Base-by-base conservation (phyloP, 2,888 invertebrate species). In the Protula sp. region DNA sequence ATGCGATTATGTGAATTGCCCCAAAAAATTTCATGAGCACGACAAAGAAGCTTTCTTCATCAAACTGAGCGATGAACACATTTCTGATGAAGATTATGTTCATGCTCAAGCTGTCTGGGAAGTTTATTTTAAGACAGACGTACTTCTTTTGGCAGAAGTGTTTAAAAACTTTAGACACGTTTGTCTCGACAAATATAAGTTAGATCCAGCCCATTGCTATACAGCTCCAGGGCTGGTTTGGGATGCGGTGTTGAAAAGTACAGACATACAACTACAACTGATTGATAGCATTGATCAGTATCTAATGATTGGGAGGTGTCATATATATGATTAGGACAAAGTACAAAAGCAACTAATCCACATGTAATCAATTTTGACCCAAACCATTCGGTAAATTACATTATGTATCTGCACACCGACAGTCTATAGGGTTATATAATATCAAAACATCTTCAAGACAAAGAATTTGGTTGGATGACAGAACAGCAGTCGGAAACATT, bases 191-290 rank as follows among this genome's bases (percentile, higher is more conserved):
- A 61, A 47, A 38, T 69, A 70, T 59, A 47, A 65, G 54, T 58
- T 76, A 55, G 71, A 71, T 60, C 67, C 70, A 24, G 4, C n/a
- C 2, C 47, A 59, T 29, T 76, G 70, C 58, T 70, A 50, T 50
- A 73, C 70, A 9, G 53, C 58, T 55, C 74, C 74, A n/a, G 68
- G 68, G 29, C 58, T 73, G 29, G 63, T 70, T 30, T 75, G 72
- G 69, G 68, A 71, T 55, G 69, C 70, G 2, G 3, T 66, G 66
- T 60, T 74, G 24, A 70, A 70, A 59, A 66, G 60, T 24, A 71
- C 71, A 27, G 31, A 51, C 58, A 64, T 68, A 14, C 27, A 64
- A 59, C 51, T 74, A 58, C 60, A 72, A 57, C 57, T 70, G 47
- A 56, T 74, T 5, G 52, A 47, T 30, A 66, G 73, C 62, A 30